Evolutionary conservation across 2,888 invertebrate species (phyloP).

Genomic region (Trachelus iudaicus): DNA sequence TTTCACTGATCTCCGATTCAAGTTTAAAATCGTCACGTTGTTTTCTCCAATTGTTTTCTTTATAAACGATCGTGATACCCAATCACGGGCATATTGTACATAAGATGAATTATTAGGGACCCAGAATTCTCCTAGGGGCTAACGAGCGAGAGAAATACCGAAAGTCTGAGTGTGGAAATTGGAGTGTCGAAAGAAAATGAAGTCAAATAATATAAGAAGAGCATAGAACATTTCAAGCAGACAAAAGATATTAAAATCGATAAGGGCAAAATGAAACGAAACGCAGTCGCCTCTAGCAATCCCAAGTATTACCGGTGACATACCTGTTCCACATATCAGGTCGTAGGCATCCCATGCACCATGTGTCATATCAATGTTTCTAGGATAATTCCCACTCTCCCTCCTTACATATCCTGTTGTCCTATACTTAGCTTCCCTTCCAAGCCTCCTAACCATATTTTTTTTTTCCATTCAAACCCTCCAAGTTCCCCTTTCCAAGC

Average conservation of each 20-base stretch:
- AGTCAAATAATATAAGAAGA: neutral
- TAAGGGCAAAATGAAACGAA: slow-evolving; percentile 45
- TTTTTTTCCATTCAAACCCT: slow-evolving; percentile 1
- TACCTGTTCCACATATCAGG: slow-evolving; percentile 63
- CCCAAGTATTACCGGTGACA: slow-evolving; percentile 62
- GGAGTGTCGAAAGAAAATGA: neutral
- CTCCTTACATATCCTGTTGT: slow-evolving; percentile 1
- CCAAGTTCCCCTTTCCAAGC: neutral
- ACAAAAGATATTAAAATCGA: neutral
- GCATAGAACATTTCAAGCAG: neutral
- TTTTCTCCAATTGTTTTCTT: neutral
- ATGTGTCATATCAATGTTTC: slow-evolving; percentile 63
- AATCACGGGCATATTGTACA: neutral
- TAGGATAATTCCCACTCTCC: slow-evolving; percentile 24
- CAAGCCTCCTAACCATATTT: neutral
- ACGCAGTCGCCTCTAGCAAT: slow-evolving; percentile 57
- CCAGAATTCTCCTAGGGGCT: neutral
- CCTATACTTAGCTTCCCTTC: neutral
- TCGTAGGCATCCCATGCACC: slow-evolving; percentile 57
- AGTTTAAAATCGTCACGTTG: neutral
- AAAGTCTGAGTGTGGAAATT: neutral
- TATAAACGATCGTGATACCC: neutral
- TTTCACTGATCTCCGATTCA: neutral
- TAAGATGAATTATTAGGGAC: neutral
- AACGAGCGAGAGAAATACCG: neutral